These are phyloP conservation scores for Polymixis lichenea DNA, from an alignment of 2,888 invertebrate species.

Conservation along the genomic window DNA sequence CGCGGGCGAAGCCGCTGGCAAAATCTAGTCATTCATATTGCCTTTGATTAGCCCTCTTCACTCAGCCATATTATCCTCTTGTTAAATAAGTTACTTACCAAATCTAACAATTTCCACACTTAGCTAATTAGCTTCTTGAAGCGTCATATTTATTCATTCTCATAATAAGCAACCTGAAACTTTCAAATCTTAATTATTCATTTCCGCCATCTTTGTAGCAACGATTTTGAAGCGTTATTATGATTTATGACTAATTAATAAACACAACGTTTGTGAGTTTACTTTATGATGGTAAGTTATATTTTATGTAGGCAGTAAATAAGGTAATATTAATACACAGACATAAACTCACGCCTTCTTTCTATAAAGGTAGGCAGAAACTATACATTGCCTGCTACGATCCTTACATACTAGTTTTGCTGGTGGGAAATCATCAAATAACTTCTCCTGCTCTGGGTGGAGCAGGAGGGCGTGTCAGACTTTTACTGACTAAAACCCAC, in stretches of 20 bases:
- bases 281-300: slow-evolving; percentile 14
- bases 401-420: not conserved
- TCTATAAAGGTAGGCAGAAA: not conserved
- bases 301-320: slow-evolving; percentile 3
- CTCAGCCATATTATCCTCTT: not conserved
- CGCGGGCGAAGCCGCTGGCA: no score
- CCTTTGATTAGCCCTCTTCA: not conserved
- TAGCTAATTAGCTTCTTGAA: not conserved
- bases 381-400: not conserved
- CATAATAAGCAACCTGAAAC: slow-evolving; percentile 47
- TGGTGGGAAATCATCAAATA: no score
- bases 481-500: no score
- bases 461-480: no score
- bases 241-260: slow-evolving; percentile 56
- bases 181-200: slow-evolving; percentile 74
- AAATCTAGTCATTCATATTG: no score
- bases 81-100: no score
- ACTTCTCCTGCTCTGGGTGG: no score
- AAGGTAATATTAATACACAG: not conserved
- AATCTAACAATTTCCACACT: not conserved
- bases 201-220: slow-evolving; percentile 69
- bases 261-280: slow-evolving; percentile 26
- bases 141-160: slow-evolving; percentile 39
- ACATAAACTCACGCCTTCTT: not conserved
- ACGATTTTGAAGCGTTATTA: slow-evolving; percentile 72